Base-by-base conservation (phyloP, 2,888 invertebrate species). In the Patella ulyssiponensis region DNA sequence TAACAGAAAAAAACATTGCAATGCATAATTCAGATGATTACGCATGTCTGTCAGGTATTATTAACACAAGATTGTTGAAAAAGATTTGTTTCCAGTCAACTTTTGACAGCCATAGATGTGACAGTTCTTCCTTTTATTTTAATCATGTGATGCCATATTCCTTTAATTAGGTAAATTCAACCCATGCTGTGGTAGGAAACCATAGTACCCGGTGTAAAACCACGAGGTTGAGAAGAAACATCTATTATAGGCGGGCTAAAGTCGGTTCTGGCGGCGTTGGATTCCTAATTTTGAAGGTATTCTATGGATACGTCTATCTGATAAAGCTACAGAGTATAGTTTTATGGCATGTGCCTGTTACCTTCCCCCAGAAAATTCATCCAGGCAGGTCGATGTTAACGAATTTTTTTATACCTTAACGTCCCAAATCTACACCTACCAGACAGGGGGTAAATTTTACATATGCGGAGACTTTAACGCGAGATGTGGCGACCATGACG, bases 251-350 rank as follows among this genome's bases (percentile, higher is more conserved):
- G 20, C 9, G 17, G 14, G 27, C 27, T 27, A 27, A 27, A 27
- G 27, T 27, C 27, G 27, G 27, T 27, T 27, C 27, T 27, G 27
- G 58, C 17, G 58, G 58, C 20, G 58, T 58, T 58, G 58, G 58
- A 20, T 58, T 58, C 58, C 58, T 58, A n/a, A 58, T 20, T 58
- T 58, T 58, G 58, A 14, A 20, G 58, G 58, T 58, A 58, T 58
- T 20, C 17, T 58, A 20, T 58, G 58, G 58, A 20, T 58, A 20
- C 58, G 58, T 58, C 14, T 58, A 14, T 58, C 58, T n/a, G 58
- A 58, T 17, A 58, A 58, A 58, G n/a, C 12, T 12, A 58, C n/a
- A 14, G 58, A 58, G 5, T 58, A 12, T 20, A 58, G 58, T 58
- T 58, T 58, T 12, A 58, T 58, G 58, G 20, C 20, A n/a, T 58